These are phyloP conservation scores for Trileptium ribeirensis DNA, from an alignment of 2,888 invertebrate species.

Conservation along the genomic window DNA sequence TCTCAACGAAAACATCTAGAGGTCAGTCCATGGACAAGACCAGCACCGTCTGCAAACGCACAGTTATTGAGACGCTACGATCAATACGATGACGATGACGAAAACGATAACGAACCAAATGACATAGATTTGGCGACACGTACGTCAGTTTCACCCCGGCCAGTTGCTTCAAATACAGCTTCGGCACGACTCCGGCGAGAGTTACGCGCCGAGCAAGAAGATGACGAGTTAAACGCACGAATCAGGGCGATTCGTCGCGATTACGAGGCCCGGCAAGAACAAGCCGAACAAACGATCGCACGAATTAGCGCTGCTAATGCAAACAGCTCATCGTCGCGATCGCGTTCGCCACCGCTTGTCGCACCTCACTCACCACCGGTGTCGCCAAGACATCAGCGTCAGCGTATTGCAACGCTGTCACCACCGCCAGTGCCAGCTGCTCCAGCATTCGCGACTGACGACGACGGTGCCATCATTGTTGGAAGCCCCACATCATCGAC, in stretches of 20 bases:
- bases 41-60: too few relatives aligned
- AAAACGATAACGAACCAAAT: neutral
- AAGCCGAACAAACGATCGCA: constrained; percentile 4
- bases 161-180: neutral
- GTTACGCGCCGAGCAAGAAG: constrained; percentile 31
- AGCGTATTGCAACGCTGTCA: neutral
- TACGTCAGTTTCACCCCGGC: neutral
- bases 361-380: neutral
- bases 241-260: constrained; percentile 43
- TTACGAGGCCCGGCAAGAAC: constrained; percentile 34
- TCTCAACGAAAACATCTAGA: too few relatives aligned
- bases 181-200: neutral
- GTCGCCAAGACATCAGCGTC: constrained; percentile 38
- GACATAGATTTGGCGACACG: neutral
- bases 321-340: neutral
- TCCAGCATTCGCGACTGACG: neutral
- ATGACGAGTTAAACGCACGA: constrained; percentile 43
- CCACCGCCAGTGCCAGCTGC: neutral
- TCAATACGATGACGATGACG: too few relatives aligned
- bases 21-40: too few relatives aligned
- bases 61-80: too few relatives aligned
- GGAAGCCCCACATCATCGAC: neutral
- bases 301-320: neutral
- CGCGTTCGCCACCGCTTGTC: neutral
- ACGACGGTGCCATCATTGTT: neutral